Evolutionary conservation across 2,113 vertebrate genomes (phyloP).

Genomic region (Nothobranchius kuhntae): DNA sequence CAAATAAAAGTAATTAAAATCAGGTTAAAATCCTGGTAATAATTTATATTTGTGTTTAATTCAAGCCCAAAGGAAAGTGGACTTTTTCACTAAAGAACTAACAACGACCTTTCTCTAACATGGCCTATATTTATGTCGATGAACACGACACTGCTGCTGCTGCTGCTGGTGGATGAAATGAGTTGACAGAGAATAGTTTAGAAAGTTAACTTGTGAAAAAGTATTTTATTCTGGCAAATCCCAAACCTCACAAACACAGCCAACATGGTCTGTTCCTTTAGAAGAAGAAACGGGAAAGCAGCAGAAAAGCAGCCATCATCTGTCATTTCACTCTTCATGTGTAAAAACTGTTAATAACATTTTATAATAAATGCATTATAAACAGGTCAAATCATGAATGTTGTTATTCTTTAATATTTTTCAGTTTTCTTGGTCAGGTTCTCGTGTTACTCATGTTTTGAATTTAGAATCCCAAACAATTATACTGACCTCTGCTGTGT

Average conservation of each 20-base stretch:
- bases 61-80: slow-evolving; percentile 9
- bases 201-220: slow-evolving; percentile 28
- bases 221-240: slow-evolving; percentile 8
- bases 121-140: neutral
- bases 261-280: neutral
- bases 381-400: slow-evolving; percentile 13
- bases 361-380: slow-evolving; percentile 2
- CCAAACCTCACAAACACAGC: neutral
- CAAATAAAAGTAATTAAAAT: too few species aligned
- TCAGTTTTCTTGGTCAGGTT: slow-evolving; percentile 1
- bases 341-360: neutral
- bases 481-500: slow-evolving; percentile 64
- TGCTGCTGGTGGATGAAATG: neutral
- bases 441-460: slow-evolving; percentile 9
- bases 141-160: neutral
- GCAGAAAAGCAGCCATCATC: slow-evolving; percentile 12
- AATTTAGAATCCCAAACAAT: slow-evolving; percentile 40
- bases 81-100: neutral
- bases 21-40: too few species aligned
- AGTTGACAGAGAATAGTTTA: neutral
- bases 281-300: neutral
- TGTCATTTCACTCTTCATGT: slow-evolving; percentile 2
- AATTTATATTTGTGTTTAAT: neutral
- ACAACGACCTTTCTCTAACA: slow-evolving; percentile 29
- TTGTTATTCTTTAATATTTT: slow-evolving; percentile 17